Conservation (phyloP, 1,140 invertebrate genomes). For the Tetragonula clypearis region DNA sequence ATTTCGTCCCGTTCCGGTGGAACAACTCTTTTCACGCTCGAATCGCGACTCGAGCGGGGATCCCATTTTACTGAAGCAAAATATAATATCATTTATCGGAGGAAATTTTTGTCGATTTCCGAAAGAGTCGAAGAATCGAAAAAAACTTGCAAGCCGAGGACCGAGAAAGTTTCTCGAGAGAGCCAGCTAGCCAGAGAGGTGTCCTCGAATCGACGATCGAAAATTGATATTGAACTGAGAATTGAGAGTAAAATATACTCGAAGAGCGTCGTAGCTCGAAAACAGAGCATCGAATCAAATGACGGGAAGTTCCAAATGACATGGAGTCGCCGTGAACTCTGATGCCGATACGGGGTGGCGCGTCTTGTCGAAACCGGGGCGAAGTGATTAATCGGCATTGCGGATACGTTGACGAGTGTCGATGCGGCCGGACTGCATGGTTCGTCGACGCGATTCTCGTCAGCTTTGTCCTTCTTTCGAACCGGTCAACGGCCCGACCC, state of each 20-base stretch:
- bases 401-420: conserved; percentile 61
- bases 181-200: too few species aligned
- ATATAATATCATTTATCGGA: background rate
- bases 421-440: conserved; percentile 50
- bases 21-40: background rate
- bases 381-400: conserved; percentile 59
- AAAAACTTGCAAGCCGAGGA: background rate
- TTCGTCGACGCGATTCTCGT: conserved; percentile 42
- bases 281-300: background rate
- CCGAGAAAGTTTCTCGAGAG: too few species aligned
- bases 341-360: conserved; percentile 15
- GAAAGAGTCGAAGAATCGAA: background rate
- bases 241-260: background rate
- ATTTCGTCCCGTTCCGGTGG: background rate
- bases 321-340: conserved; percentile 31
- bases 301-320: conserved; percentile 2
- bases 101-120: background rate
- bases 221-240: background rate
- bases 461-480: conserved; percentile 4
- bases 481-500: background rate
- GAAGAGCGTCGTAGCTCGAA: background rate
- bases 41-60: background rate
- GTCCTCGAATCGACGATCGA: background rate
- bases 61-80: background rate
- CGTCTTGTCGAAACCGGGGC: conserved; percentile 59